These are phyloP conservation scores for Pseudochirops corinnae DNA, from an alignment of 2,797 vertebrate genomes.

Conservation along the genomic window DNA sequence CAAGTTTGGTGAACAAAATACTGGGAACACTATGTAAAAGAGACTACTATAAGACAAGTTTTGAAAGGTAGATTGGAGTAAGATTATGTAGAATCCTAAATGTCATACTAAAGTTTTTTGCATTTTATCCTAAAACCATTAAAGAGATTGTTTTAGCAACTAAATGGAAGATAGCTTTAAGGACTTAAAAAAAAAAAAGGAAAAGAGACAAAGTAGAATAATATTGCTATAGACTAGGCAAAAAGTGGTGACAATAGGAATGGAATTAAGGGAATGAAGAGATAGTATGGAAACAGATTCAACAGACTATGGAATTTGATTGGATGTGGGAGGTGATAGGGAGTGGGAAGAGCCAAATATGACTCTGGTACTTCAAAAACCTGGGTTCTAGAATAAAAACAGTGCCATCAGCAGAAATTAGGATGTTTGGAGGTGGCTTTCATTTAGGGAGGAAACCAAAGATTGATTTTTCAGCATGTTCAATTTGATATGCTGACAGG, in stretches of 20 bases:
- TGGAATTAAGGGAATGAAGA: neutral
- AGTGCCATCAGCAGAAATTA: neutral
- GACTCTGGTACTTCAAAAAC: neutral
- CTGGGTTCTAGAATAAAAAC: neutral
- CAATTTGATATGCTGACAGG: neutral
- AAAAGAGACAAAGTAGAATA: neutral
- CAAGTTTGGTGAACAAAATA: neutral
- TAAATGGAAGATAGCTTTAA: neutral
- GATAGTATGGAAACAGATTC: neutral
- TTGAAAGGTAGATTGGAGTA: neutral
- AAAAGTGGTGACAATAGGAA: neutral
- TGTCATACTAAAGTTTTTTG: neutral
- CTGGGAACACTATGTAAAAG: neutral
- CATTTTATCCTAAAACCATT: neutral
- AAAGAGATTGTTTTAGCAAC: neutral
- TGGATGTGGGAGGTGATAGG: neutral
- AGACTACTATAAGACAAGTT: neutral
- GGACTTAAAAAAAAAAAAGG: neutral
- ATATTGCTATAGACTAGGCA: neutral
- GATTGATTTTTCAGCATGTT: neutral
- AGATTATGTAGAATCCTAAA: neutral
- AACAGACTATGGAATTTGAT: neutral
- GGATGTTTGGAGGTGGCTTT: neutral
- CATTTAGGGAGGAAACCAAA: neutral
- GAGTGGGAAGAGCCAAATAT: neutral